Base-by-base conservation (phyloP, 2,797 vertebrate genomes). In the Rhodeus uyekii region DNA sequence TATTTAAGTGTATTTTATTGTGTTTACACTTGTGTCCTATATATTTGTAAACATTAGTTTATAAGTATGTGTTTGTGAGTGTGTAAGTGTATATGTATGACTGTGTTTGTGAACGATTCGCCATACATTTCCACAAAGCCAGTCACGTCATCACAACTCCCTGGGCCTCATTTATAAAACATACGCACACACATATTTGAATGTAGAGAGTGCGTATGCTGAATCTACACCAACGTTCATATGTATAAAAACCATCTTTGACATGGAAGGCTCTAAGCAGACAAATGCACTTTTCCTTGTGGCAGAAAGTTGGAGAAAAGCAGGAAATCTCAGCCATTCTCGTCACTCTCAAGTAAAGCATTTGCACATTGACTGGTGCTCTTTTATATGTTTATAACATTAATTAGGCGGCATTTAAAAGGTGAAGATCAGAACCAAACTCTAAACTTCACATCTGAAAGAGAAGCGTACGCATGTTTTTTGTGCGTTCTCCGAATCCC, bases 1-100 rank as follows among this genome's bases (percentile, higher is more conserved):
- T 85, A 78, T 87, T 84, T 83, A 84, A 87, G 7, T 83, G 83
- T 83, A 86, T 88, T 88, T 85, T 89, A 84, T 90, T 87, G 88
- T 88, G 83, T 91, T 77, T 89, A 86, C 78, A 87, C 85, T 76
- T 86, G 85, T 87, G 63, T 81, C 83, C 69, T 89, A 78, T 84
- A 84, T 89, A 67, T 86, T 77, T 78, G 65, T 79, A 85, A 46
- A 84, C 65, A 76, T 86, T 85, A 88, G 67, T 87, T 58, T 87
- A 80, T 68, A 55, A 53, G 68, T 46, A 48, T 60, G 50, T 16
- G 55, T 75, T 46, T 48, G 77, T 46, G 42, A 24, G 74, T 10
- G 73, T 69, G 65, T 76, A 65, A 65, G 69, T 74, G 42, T 65
- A n/a, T 4, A 61, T n/a, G 72, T 73, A 80, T 83, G 42, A 65